A percentile compares a stretch with the other conserved stretches of the same genome.
Evolutionary conservation across 2,797 vertebrate genomes (phyloP).

Genomic region (Loris lydekkerianus): DNA sequence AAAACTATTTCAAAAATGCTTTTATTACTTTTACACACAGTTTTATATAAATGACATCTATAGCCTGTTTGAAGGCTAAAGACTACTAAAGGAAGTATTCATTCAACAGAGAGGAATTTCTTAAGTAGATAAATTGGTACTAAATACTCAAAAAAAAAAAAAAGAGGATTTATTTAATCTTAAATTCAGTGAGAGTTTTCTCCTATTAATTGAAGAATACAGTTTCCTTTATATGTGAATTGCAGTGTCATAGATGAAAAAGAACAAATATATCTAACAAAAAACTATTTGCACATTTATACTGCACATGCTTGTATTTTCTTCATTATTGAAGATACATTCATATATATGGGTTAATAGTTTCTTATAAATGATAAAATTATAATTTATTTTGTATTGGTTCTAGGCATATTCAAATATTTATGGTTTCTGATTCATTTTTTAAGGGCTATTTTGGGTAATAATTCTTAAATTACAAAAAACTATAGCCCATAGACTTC

Average conservation of each 20-base stretch:
- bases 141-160: not conserved
- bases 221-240: not conserved
- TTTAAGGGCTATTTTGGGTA: not conserved
- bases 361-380: not conserved
- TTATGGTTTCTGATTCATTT: not conserved
- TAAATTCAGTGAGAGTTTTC: not conserved
- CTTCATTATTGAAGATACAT: not conserved
- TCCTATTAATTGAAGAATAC: not conserved
- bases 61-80: not conserved
- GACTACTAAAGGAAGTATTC: not conserved
- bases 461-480: not conserved
- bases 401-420: not conserved
- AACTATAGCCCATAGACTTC: not conserved
- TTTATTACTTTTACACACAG: not conserved
- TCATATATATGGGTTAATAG: not conserved
- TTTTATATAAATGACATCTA: not conserved
- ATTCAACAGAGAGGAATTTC: not conserved
- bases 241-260: not conserved
- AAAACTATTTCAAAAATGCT: not conserved
- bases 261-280: not conserved
- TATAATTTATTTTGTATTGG: not conserved
- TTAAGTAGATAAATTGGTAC: constrained; percentile 1
- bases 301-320: not conserved
- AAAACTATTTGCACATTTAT: not conserved
- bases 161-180: not conserved